Conservation (phyloP, 2,888 invertebrate genomes). For the Clusia tigrina region DNA sequence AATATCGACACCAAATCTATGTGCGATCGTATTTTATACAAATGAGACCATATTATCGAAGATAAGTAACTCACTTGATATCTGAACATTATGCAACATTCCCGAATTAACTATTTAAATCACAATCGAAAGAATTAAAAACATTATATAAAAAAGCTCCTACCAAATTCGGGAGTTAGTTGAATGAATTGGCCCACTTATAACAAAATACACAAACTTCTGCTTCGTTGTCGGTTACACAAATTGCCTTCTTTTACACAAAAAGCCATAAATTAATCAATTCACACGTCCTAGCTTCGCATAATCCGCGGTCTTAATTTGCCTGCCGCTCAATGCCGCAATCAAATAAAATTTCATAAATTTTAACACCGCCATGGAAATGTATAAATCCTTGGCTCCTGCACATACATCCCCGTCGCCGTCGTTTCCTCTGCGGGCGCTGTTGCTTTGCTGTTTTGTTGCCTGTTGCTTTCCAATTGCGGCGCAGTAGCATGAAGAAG, state of each 20-base stretch:
- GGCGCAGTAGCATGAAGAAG: too few relatives aligned
- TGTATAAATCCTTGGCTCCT: constrained; percentile 16
- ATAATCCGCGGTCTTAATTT: constrained; percentile 22
- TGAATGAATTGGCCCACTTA: background rate
- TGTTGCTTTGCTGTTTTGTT: background rate
- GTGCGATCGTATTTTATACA: too few relatives aligned
- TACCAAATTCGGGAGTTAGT: background rate
- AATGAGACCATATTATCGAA: too few relatives aligned
- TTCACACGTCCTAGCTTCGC: background rate
- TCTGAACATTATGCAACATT: background rate
- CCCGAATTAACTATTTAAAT: background rate
- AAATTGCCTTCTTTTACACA: constrained; percentile 1
- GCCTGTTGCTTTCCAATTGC: background rate
- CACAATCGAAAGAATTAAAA: constrained; percentile 6
- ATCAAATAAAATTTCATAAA: constrained; percentile 30
- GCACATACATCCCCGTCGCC: background rate
- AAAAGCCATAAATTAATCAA: constrained; percentile 19
- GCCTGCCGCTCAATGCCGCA: constrained; percentile 22
- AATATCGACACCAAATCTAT: too few relatives aligned
- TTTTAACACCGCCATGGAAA: constrained; percentile 25
- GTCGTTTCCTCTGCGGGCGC: background rate
- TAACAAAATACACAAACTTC: background rate
- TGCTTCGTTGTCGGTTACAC: background rate
- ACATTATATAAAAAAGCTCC: background rate
- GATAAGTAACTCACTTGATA: background rate